A percentile compares a stretch with the other conserved stretches of the same genome.
Conservation (phyloP, 2,113 vertebrate genomes). For the Thryonomys swinderianus region DNA sequence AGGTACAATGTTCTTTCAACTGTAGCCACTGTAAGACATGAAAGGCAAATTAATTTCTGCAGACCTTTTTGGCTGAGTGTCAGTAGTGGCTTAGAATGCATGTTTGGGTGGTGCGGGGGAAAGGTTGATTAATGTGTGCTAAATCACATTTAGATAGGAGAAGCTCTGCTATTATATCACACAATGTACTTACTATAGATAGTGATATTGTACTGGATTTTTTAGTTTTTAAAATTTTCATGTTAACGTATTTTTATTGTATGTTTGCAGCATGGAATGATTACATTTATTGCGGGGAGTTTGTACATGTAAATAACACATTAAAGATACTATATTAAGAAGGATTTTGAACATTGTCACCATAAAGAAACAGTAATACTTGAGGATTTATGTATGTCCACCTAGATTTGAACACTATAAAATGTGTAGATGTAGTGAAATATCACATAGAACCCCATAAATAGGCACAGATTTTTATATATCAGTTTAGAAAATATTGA, state of each 20-base stretch:
- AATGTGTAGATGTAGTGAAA: neutral
- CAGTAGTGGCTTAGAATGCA: neutral
- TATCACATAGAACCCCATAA: neutral
- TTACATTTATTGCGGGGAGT: neutral
- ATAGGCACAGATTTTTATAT: neutral
- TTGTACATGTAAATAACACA: neutral
- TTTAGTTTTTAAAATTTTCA: neutral
- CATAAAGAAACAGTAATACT: neutral
- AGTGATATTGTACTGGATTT: neutral
- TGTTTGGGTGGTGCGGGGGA: no score
- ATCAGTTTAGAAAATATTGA: neutral
- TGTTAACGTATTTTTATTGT: neutral
- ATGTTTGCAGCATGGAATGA: neutral
- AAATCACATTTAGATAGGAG: neutral
- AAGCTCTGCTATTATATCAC: neutral
- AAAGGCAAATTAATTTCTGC: neutral
- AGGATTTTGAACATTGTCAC: neutral
- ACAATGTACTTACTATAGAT: neutral
- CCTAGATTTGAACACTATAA: neutral
- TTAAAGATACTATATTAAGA: neutral
- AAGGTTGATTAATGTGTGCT: neutral
- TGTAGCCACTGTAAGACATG: neutral
- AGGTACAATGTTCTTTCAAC: neutral
- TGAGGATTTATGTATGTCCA: neutral
- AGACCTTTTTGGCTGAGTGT: neutral